Evolutionary conservation across 35 echinoderm and acorn worm species (phyloP), one percentile per base, ranked within the genome.

Genomic region (Nesometra sesokonis): DNA sequence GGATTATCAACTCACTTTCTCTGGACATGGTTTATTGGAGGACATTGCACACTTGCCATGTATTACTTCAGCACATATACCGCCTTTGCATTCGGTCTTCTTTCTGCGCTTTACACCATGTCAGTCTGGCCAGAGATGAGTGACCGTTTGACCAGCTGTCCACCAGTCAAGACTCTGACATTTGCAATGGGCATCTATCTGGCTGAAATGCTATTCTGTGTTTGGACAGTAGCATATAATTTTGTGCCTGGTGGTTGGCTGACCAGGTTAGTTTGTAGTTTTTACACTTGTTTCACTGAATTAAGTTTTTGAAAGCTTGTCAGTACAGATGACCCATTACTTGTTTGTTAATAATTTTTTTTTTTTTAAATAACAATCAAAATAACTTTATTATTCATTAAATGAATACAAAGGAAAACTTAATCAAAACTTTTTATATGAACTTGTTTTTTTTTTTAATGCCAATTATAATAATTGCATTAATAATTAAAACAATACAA

Each of bases 1-100:
- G 85, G 88, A 11, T 80, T 99, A 0, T 30, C 80, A 15, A 92
- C 86, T 27, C 91, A 99, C 85, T 99, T 94, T 46, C 82, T 99
- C 0, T 99, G 96, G 96, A 79, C 84, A 79, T 99, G 96, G 96
- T 99, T 99, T 80, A 38, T 99, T 7, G 92, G 96, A 46, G 87
- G 90, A 2, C 96, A 99, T 88, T 86, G 90, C 43, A 82, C 90
- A 13, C 11, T 99, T 0, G 92, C 90, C 23, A 36, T 99, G 29
- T 90, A 92, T 78, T 94, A 92, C 78, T 82, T 99, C 30, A 82
- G 37, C 30, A 30, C 35, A 1, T 34, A 35, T 30, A 81, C 87
- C 11, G 86, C 80, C 15, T 91, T 94, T 82, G 88, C 85, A 21
- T 92, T 90, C 82, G 96, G 90, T 46, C 88, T 99, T 0, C 77